Evolutionary conservation across 2,113 vertebrate genomes (phyloP).

Genomic region (Sphyrna mokarran): DNA sequence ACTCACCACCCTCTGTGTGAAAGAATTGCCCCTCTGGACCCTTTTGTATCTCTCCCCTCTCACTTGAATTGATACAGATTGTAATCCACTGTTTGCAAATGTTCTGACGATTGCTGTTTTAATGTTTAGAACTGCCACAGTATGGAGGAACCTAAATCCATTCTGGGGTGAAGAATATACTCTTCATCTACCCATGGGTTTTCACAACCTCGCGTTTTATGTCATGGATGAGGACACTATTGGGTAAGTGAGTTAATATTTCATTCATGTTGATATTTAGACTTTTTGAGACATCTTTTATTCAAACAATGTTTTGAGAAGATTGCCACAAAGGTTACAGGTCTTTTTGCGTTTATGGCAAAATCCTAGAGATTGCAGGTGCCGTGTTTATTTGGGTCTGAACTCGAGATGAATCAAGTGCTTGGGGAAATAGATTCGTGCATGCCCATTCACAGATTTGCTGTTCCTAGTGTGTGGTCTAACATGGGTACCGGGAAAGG

Average conservation of each 20-base stretch:
- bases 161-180: conserved; percentile 90
- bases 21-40: too few relatives aligned
- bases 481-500: not conserved
- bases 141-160: conserved; percentile 82
- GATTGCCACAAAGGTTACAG: not conserved
- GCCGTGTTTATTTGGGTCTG: not conserved
- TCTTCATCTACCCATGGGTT: conserved; percentile 71
- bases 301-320: not conserved
- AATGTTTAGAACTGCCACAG: conserved; percentile 67
- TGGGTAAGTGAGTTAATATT: conserved; percentile 54
- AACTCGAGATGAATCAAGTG: not conserved
- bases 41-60: too few relatives aligned
- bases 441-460: not conserved
- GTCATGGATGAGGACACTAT: conserved; percentile 86
- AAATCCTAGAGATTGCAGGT: not conserved
- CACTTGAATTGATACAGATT: not conserved
- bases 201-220: conserved; percentile 71
- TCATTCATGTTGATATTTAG: not conserved
- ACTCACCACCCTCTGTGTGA: too few relatives aligned
- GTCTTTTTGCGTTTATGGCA: not conserved
- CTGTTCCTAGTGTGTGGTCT: not conserved
- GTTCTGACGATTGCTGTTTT: not conserved
- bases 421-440: not conserved
- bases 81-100: not conserved
- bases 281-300: not conserved